Evolutionary conservation across 2,797 vertebrate genomes (phyloP), one percentile per base, ranked within the genome.

Genomic region (Girardinus metallicus): DNA sequence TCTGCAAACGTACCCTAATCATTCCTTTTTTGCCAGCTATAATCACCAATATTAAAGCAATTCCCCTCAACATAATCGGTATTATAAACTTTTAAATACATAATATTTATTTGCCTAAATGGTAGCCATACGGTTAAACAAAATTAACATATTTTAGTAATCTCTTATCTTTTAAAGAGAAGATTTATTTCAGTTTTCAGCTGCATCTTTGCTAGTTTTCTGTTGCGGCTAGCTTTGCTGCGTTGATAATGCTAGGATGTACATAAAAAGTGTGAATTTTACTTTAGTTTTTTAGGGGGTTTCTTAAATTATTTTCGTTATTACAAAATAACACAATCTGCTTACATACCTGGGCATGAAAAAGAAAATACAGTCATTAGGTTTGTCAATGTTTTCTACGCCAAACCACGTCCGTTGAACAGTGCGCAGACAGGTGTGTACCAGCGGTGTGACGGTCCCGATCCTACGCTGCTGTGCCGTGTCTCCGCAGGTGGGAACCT

Each of bases 401-500:
- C 5, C 39, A 6, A 70, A 70, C 39, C 23, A 26, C 39, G 1
- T 26, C 36, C 36, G 12, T 1, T 70, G 21, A 13, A 41, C 23
- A 41, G 5, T 1, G 26, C 53, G 29, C 26, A 46, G 29, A 29
- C 13, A 12, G 10, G 2, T 43, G 11, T 70, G 4, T 7, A 16
- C 12, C 26, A 44, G 23, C 39, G 13, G 39, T 44, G 13, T n/a
- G 41, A 46, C 3, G 5, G 23, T 55, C 26, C 18, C 5, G 12
- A 74, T 5, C 18, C 23, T 5, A 2, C 16, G 2, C 16, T 46
- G 68, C 12, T 46, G 49, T 75, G 82, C 1, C 60, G 57, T 1
- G 0, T 79, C 85, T 86, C 85, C 62, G 80, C 91, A 99, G 99
- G 85, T 99, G 99, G 99, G 98, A 99, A 87, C 49, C 95, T 39